Base-by-base conservation (phyloP, 2,113 vertebrate genomes). In the Odontesthes bonariensis region DNA sequence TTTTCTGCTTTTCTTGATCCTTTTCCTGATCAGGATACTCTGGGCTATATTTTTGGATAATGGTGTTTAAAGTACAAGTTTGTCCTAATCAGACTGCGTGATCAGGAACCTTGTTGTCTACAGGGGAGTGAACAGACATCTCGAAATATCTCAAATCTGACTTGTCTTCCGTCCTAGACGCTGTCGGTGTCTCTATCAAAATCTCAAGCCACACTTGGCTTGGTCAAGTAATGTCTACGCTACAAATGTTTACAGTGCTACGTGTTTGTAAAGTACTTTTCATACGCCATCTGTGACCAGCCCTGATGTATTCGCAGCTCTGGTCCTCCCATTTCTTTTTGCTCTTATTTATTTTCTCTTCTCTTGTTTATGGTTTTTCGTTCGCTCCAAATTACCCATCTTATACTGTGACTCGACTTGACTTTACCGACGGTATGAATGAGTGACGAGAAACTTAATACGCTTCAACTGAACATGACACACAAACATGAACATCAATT, bases 401-500 rank as follows among this genome's bases (percentile, higher is more conserved):
- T 91, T 88, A 80, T 86, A 94, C 93, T 94, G 94, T 93, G 94
- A 95, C 94, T 88, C 85, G 94, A 94, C 93, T 94, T 92, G 93
- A 95, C 94, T 92, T 93, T 88, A 93, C 92, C 93, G 94, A 95
- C 93, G 86, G 89, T 94, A 94, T 94, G 94, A 94, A 95, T 95
- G 94, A 93, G 93, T 83, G 93, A 95, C 84, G 51, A 82, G 75
- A 93, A 90, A 93, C 91, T 77, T 65, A n/a, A 79, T 78, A 91
- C 88, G 91, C 88, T 88, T 90, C 86, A 90, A 86, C 88, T 88
- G 88, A 93, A 94, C 92, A 93, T 89, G 91, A 92, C 87, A 93
- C 93, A 92, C 90, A 92, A 92, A 93, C 90, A 94, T 90, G 76
- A 91, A 94, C 89, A 93, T 90, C 56, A 51, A 71, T 38, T 38